Evolutionary conservation across 1,140 invertebrate genomes (phyloP).

Genomic region (Meloidogyne chitwoodi): DNA sequence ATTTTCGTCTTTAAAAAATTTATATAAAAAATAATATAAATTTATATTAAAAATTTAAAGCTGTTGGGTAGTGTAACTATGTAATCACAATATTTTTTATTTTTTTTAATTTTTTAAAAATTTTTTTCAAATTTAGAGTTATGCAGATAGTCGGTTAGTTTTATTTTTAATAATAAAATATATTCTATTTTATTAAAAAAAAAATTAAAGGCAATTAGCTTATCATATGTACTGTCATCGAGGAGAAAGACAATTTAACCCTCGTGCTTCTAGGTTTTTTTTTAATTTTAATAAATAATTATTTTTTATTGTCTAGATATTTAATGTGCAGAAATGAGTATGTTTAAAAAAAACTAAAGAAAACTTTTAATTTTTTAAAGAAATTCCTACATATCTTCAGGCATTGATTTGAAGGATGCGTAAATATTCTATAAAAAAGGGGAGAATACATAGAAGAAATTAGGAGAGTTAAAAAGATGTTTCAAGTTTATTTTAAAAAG

Average conservation of each 20-base stretch:
- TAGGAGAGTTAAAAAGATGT: neutral
- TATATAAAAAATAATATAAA: too few relatives aligned
- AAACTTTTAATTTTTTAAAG: constrained; percentile 17
- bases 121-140: constrained; percentile 23
- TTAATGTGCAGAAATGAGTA: constrained; percentile 49
- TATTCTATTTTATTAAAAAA: neutral
- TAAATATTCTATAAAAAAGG: neutral
- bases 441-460: neutral
- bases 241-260: constrained; percentile 54
- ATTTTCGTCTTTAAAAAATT: too few relatives aligned
- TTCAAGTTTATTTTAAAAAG: too few relatives aligned
- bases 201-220: constrained; percentile 39
- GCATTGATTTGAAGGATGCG: constrained; percentile 17
- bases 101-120: neutral
- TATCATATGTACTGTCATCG: constrained; percentile 59
- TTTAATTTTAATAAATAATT: too few relatives aligned
- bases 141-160: constrained; percentile 52
- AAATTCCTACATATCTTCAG: constrained; percentile 21
- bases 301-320: too few relatives aligned
- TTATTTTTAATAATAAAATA: neutral
- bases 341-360: constrained; percentile 30
- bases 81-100: too few relatives aligned
- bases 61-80: too few relatives aligned
- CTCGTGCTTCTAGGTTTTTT: constrained; percentile 53
- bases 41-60: too few relatives aligned